Percentiles rank a stretch among this genome's conserved stretches.
Conservation (phyloP, 2,797 vertebrate species). For the Crax fasciolata region DNA sequence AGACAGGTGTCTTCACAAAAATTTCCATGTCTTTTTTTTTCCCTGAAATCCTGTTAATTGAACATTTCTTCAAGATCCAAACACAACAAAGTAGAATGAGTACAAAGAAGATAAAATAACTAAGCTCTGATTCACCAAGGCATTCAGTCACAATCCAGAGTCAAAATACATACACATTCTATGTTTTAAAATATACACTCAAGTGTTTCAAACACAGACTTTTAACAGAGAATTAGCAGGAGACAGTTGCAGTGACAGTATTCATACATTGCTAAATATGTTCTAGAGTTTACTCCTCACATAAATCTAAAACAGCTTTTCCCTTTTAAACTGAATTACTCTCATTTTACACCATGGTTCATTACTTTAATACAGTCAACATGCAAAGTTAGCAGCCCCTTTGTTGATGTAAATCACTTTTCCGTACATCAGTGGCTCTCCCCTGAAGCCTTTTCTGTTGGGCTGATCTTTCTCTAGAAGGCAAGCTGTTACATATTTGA, state of each 20-base stretch:
- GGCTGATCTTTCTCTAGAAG: neutral
- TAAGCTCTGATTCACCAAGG: neutral
- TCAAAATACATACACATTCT: neutral
- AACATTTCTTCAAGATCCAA: neutral
- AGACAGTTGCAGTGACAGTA: neutral
- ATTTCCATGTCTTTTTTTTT: neutral
- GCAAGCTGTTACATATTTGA: slow-evolving; percentile 24
- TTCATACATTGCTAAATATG: neutral
- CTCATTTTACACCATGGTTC: neutral
- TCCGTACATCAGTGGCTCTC: neutral
- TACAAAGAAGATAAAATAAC: neutral
- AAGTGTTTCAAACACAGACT: neutral
- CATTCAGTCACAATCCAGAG: neutral
- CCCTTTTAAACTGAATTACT: neutral
- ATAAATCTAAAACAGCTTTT: neutral
- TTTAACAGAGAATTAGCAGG: neutral
- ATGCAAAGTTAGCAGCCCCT: slow-evolving; percentile 14
- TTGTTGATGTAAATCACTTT: neutral
- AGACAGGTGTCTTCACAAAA: neutral
- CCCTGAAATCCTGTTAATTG: neutral
- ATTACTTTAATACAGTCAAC: neutral
- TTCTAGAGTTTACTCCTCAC: neutral
- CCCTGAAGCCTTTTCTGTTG: neutral
- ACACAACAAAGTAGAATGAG: neutral
- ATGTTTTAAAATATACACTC: neutral